Base-by-base conservation (phyloP, 2,113 vertebrate genomes). In the Elephas maximus region DNA sequence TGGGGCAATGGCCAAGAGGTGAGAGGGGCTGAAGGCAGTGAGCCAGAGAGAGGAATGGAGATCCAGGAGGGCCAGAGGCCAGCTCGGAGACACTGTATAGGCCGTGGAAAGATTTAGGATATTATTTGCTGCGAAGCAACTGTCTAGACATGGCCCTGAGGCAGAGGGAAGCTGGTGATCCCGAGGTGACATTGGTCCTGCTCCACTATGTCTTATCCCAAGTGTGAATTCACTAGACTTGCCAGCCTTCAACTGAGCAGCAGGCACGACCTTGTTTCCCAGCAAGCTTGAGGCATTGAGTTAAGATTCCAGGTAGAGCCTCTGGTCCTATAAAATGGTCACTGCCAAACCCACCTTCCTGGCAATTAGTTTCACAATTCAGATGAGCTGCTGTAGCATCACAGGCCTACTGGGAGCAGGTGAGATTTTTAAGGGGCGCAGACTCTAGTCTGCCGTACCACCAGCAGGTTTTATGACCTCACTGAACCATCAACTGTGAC, bases 11-110 rank as follows among this genome's bases (percentile, higher is more conserved):
- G 67, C 11, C 5, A 24, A 8, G 10, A 80, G 83, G 57, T 6
- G 28, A 67, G 3, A 6, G 53, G 11, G 26, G 65, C 9, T 77
- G 73, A 8, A 73, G 18, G 41, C 53, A 45, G n/a, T 12, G 73
- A 65, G 63, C 0, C 0, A 45, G 41, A 33, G 26, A 15, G 0
- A 41, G 14, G 8, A 2, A 3, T 17, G 30, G 30, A 53, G 53
- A 14, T 12, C 5, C 2, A 21, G 73, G 51, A 33, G 37, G 7
- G 7, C 18, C 1, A 2, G 15, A 41, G 53, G 76, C 12, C 79
- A 45, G 86, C 44, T 53, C 28, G 1, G 6, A 24, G 28, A 84
- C 21, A 51, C 12, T 21, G 26, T 12, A 0, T 0, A 24, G 48
- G n/a, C 23, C 51, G 30, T 0, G 10, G 74, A 73, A 44, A 94